Evolutionary conservation across 1,140 invertebrate species (phyloP).

Genomic region (Drosophila bocki): DNA sequence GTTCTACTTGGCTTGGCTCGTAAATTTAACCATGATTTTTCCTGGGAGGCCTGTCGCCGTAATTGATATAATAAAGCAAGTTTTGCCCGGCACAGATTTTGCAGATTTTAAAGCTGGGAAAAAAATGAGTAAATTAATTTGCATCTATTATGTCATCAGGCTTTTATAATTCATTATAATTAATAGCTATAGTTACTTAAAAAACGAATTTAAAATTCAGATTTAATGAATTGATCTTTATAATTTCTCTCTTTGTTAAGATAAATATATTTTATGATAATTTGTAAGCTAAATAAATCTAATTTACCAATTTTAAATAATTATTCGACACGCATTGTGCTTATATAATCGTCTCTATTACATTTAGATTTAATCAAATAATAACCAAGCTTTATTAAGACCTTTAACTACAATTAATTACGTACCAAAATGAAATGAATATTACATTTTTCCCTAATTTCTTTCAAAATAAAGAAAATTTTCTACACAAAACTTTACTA

Average conservation of each 20-base stretch:
- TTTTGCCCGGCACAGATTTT: not conserved
- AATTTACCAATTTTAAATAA: not conserved
- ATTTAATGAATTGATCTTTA: not conserved
- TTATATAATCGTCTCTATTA: not conserved
- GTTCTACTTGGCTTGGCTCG: not conserved
- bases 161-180: not conserved
- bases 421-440: too few relatives aligned
- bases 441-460: not conserved
- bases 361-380: too few relatives aligned
- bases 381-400: not conserved
- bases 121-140: not conserved
- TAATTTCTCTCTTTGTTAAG: not conserved
- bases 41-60: not conserved
- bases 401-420: not conserved
- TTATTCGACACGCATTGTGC: not conserved
- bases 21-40: not conserved
- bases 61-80: conserved; percentile 14
- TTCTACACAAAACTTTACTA: not conserved
- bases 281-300: not conserved
- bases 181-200: not conserved
- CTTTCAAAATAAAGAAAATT: not conserved
- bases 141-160: not conserved
- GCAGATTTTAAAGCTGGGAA: not conserved
- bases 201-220: not conserved
- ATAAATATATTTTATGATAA: not conserved